Percentiles rank a stretch among this genome's conserved stretches.
These are phyloP conservation scores for Darevskia mixta DNA, from an alignment of 2,797 vertebrate species.

Conservation along the genomic window DNA sequence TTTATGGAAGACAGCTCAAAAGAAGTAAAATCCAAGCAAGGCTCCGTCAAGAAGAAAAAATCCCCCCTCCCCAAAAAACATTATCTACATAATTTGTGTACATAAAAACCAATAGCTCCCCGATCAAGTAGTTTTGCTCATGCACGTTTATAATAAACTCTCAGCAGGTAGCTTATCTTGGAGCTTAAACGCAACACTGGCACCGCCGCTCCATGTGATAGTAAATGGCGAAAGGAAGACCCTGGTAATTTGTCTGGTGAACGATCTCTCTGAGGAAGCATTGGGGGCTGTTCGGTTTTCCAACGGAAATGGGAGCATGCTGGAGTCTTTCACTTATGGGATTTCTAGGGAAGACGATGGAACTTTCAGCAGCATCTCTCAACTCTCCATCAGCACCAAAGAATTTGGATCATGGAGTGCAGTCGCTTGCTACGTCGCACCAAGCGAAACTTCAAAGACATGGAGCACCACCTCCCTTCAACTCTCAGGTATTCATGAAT, in stretches of 20 bases:
- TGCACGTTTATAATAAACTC: not conserved
- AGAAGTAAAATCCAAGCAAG: not conserved
- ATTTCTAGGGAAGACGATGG: slow-evolving; percentile 61
- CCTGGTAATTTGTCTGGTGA: slow-evolving; percentile 76
- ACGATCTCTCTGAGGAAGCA: slow-evolving; percentile 34
- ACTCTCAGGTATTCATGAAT: slow-evolving; percentile 61
- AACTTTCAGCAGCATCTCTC: slow-evolving; percentile 72
- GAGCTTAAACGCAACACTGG: slow-evolving; percentile 63
- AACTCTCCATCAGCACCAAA: slow-evolving; percentile 69
- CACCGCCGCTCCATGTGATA: slow-evolving; percentile 66
- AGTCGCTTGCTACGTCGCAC: slow-evolving; percentile 71
- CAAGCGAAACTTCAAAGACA: slow-evolving; percentile 29
- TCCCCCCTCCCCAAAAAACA: not conserved
- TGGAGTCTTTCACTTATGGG: slow-evolving; percentile 74
- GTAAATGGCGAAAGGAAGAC: slow-evolving; percentile 66
- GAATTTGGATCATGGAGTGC: slow-evolving; percentile 62
- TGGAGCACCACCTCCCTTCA: slow-evolving; percentile 67
- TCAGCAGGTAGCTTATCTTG: not conserved
- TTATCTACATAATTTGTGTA: too few relatives aligned
- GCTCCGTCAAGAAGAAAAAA: not conserved
- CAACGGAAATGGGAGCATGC: slow-evolving; percentile 51
- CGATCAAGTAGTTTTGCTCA: not conserved
- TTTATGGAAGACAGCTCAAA: not conserved
- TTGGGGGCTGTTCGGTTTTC: slow-evolving; percentile 74
- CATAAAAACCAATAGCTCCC: not conserved